Conservation (phyloP, 2,888 invertebrate genomes). For the Agrypnus murinus region DNA sequence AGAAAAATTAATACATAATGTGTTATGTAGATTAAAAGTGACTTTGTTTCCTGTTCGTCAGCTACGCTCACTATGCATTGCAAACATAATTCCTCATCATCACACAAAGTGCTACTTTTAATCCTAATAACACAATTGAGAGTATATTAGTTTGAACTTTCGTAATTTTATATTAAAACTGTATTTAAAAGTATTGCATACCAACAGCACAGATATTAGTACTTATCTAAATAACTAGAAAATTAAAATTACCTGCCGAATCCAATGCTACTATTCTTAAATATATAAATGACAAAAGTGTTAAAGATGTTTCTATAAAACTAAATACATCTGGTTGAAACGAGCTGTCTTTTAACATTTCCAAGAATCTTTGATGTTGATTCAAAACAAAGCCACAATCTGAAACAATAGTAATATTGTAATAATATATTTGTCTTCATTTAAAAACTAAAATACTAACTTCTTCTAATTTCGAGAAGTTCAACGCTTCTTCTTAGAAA, state of each 20-base stretch:
- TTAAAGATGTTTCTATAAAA: conserved; percentile 86
- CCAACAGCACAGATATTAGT: too few species aligned
- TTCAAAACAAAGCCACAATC: conserved; percentile 81
- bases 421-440: background rate
- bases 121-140: too few species aligned
- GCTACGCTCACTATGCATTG: too few species aligned
- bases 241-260: conserved; percentile 78
- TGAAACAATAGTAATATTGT: conserved; percentile 70
- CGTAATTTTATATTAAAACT: too few species aligned
- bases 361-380: conserved; percentile 78
- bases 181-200: too few species aligned
- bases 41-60: too few species aligned
- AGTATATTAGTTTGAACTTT: too few species aligned
- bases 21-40: too few species aligned
- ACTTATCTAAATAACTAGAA: too few species aligned
- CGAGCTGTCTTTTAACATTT: conserved; percentile 73
- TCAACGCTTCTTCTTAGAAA: conserved; percentile 86
- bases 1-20: too few species aligned
- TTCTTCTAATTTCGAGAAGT: conserved; percentile 84
- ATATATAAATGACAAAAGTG: conserved; percentile 83
- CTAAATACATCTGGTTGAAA: conserved; percentile 79
- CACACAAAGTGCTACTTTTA: too few species aligned
- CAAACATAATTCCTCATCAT: too few species aligned
- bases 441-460: conserved; percentile 70
- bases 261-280: conserved; percentile 84